phyloP scores from a whole-genome alignment of 2,888 invertebrate species.

The Temnothorax ravouxi region DNA sequence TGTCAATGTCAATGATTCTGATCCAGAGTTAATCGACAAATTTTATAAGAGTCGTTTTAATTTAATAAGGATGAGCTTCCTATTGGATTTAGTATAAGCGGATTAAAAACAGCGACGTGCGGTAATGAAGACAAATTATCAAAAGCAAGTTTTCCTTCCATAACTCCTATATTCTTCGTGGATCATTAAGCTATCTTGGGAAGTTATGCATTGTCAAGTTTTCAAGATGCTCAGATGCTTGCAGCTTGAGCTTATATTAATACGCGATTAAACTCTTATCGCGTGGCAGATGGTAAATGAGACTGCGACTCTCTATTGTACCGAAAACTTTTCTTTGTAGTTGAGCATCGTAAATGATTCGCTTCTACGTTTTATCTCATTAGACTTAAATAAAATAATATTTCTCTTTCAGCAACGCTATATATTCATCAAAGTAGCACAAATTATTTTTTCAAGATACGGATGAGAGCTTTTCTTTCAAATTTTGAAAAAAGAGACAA shows the following conservation, averaged over 20 bases:
- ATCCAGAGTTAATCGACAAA: slow-evolving; percentile 19
- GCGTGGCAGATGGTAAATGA: slow-evolving; percentile 61
- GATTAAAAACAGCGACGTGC: slow-evolving; percentile 44
- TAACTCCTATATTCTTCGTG: slow-evolving; percentile 29
- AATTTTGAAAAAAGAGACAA: neutral
- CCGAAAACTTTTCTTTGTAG: slow-evolving; percentile 21
- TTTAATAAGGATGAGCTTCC: slow-evolving; percentile 9
- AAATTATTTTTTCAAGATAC: neutral
- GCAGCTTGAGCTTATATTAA: slow-evolving; percentile 54
- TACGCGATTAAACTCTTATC: slow-evolving; percentile 63
- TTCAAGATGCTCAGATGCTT: slow-evolving; percentile 36
- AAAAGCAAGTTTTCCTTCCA: slow-evolving; percentile 4
- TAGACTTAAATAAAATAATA: neutral
- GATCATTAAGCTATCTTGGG: slow-evolving; percentile 33
- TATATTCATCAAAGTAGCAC: neutral
- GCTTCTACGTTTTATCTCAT: neutral
- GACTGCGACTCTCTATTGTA: slow-evolving; percentile 61
- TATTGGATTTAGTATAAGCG: slow-evolving; percentile 32
- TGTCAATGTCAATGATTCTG: slow-evolving; percentile 4
- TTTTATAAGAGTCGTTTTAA: slow-evolving; percentile 33
- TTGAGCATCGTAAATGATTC: neutral
- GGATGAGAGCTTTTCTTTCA: neutral
- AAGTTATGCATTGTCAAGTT: slow-evolving; percentile 54
- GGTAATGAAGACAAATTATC: slow-evolving; percentile 54
- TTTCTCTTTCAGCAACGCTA: neutral